Conservation (phyloP, 2,888 invertebrate species). For the Andrena trimmerana region DNA sequence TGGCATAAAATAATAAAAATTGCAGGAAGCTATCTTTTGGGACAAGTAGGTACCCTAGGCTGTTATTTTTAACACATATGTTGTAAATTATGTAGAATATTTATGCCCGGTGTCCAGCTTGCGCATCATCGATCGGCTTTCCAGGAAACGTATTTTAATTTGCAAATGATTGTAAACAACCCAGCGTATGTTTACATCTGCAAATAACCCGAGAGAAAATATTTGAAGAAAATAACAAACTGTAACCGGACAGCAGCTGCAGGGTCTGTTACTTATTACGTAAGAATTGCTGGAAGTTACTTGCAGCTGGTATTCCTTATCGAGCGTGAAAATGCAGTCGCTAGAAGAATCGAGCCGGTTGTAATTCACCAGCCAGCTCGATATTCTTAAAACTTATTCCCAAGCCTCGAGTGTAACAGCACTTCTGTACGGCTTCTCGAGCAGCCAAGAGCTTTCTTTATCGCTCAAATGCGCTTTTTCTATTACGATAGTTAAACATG, state of each 20-base stretch:
- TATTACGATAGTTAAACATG: not conserved
- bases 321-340: conserved; percentile 8
- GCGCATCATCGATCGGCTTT: not conserved
- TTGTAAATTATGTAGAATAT: too few relatives aligned
- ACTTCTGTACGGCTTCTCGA: not conserved
- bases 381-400: not conserved
- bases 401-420: not conserved
- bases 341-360: not conserved
- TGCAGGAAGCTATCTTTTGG: too few relatives aligned
- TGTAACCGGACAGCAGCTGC: not conserved
- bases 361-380: not conserved
- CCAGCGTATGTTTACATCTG: not conserved
- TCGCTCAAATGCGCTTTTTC: not conserved
- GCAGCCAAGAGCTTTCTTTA: not conserved
- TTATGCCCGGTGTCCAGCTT: not conserved
- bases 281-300: conserved; percentile 13
- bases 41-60: too few relatives aligned
- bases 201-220: conserved; percentile 3
- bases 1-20: too few relatives aligned
- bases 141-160: conserved; percentile 11
- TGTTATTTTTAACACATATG: too few relatives aligned
- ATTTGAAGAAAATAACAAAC: conserved; percentile 8
- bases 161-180: not conserved
- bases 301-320: conserved; percentile 8
- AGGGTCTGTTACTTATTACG: conserved; percentile 1